phyloP scores from a whole-genome alignment of 2,888 invertebrate species.

The Malacosoma neustria region DNA sequence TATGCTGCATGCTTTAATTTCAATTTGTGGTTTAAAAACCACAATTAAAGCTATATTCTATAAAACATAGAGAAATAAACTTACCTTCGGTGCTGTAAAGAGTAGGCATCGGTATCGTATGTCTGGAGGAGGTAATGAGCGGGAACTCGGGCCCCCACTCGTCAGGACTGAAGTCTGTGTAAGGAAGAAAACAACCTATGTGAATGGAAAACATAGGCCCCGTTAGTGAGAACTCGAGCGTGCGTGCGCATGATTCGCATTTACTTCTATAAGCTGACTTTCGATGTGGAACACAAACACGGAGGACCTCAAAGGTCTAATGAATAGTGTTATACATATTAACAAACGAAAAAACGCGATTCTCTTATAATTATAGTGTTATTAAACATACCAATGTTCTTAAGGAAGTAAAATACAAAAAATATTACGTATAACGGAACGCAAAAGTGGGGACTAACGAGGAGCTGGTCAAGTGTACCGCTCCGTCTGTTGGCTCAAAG shows the following conservation, averaged over 20 bases:
- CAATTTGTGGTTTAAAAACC: too few relatives aligned
- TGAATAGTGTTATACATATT: neutral
- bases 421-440: too few relatives aligned
- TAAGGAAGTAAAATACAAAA: too few relatives aligned
- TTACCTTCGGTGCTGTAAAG: slow-evolving; percentile 85
- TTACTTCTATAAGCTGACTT: neutral
- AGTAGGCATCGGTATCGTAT: slow-evolving; percentile 86
- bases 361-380: too few relatives aligned
- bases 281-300: slow-evolving; percentile 5
- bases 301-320: neutral
- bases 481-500: too few relatives aligned
- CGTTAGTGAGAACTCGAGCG: slow-evolving; percentile 42
- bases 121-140: slow-evolving; percentile 60
- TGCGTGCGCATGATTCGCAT: slow-evolving; percentile 14
- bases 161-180: slow-evolving; percentile 75
- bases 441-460: too few relatives aligned
- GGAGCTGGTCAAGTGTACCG: too few relatives aligned
- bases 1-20: too few relatives aligned
- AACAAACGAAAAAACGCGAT: neutral
- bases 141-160: slow-evolving; percentile 80
- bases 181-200: slow-evolving; percentile 74
- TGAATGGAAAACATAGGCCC: slow-evolving; percentile 62
- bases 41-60: too few relatives aligned
- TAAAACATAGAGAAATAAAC: too few relatives aligned
- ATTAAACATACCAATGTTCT: too few relatives aligned